A percentile compares a stretch with the other conserved stretches of the same genome.
Conservation (phyloP, 2,888 invertebrate species). For the Pollenia amentaria region DNA sequence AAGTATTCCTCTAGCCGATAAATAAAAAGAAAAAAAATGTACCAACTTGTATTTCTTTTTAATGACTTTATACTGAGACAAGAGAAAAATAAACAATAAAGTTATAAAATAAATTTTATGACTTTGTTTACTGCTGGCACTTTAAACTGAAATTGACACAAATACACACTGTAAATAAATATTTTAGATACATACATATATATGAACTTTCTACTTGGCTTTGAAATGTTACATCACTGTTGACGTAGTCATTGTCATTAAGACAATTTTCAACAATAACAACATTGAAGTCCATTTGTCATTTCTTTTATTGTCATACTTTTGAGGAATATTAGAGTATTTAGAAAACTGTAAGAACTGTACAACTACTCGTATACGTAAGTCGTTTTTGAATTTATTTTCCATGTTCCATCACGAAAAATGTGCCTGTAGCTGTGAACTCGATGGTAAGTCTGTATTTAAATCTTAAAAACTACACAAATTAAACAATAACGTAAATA, state of each 20-base stretch:
- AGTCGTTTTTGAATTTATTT: slow-evolving; percentile 7
- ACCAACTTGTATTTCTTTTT: not conserved
- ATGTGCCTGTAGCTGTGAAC: too few species aligned
- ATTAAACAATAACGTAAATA: too few species aligned
- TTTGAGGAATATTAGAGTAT: slow-evolving; percentile 28
- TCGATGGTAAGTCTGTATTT: too few species aligned
- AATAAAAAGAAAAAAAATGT: too few species aligned
- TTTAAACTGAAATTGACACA: slow-evolving; percentile 25
- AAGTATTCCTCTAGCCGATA: too few species aligned
- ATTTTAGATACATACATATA: not conserved
- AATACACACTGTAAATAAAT: slow-evolving; percentile 9
- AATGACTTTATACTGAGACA: slow-evolving; percentile 13
- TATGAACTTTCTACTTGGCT: not conserved
- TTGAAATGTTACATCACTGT: slow-evolving; percentile 23
- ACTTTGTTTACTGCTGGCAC: slow-evolving; percentile 42
- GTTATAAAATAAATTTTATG: slow-evolving; percentile 42
- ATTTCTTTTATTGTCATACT: slow-evolving; percentile 30
- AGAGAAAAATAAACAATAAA: not conserved
- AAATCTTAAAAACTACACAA: too few species aligned
- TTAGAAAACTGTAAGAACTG: not conserved
- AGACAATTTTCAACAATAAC: slow-evolving; percentile 16
- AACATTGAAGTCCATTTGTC: slow-evolving; percentile 45
- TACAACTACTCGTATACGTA: slow-evolving; percentile 12
- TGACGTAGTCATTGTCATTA: slow-evolving; percentile 41
- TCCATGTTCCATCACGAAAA: too few species aligned